Evolutionary conservation across 2,113 vertebrate species (phyloP), one percentile per base, ranked within the genome.

Genomic region (Phylloscopus whistleri): DNA sequence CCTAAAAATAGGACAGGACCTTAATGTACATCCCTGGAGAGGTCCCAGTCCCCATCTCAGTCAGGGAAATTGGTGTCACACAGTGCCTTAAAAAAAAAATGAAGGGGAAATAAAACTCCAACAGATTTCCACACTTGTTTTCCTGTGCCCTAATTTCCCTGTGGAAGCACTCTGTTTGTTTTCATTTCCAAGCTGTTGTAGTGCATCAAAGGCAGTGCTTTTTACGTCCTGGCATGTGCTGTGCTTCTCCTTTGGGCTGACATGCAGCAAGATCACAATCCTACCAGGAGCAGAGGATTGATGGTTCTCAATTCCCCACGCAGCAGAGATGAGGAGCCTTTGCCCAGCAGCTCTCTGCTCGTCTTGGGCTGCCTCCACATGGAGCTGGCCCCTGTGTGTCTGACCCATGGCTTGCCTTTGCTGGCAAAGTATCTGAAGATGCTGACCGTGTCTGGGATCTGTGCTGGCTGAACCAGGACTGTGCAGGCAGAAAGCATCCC

Each of bases 131-230:
- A 73, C 1, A 4, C 69, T 89, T 48, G 66, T 89, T 96, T 97
- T 94, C 85, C 37, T 8, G 80, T 95, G 91, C 78, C 68, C 84
- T 95, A 63, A 41, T 96, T 97, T 95, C 94, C 63, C 43, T 9
- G 19, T 94, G 66, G 37, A 68, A 91, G 55, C 12, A 1, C 85
- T 95, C 87, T 4, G 10, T 91, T 97, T 97, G 85, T 94, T 97
- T 97, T 95, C 37, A 87, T 94, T 96, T 91, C 89, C 68, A 39
- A 93, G 91, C 90, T 15, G 1, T 49, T 91, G 95, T 90, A 83
- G 84, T 60, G 53, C 92, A 96, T 87, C 95, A 93, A 95, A 87
- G 94, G 67, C 94, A 89, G 89, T 10, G 58, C 51, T 82, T 88
- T 85, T 75, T 72, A 95, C 16, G 0, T 75, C 78, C 72, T 13